These are phyloP conservation scores for Aphelinus atriplicis DNA, from an alignment of 1,140 invertebrate genomes.

Conservation along the genomic window DNA sequence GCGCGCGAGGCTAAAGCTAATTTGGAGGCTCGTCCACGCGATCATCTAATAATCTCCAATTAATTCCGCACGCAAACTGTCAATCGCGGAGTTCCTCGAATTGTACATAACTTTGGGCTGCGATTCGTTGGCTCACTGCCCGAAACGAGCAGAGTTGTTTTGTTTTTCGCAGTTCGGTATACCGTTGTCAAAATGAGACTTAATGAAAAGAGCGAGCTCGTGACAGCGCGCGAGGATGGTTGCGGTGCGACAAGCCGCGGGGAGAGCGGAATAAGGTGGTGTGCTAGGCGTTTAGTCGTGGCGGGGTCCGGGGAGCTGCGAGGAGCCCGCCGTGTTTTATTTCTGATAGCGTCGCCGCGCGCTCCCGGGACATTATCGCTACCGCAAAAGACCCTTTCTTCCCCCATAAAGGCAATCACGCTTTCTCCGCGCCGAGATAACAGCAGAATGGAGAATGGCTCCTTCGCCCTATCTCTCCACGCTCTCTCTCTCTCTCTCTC, in stretches of 20 bases:
- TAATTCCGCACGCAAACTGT: too few species aligned
- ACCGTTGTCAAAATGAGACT: too few species aligned
- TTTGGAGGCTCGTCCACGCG: too few species aligned
- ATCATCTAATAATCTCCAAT: too few species aligned
- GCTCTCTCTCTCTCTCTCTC: not conserved
- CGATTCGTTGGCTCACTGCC: too few species aligned
- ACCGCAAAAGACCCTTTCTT: slow-evolving; percentile 65
- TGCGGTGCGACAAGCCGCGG: not conserved
- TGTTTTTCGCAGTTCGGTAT: too few species aligned
- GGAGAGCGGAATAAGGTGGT: not conserved
- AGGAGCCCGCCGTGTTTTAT: slow-evolving; percentile 56
- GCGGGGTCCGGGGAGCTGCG: too few species aligned
- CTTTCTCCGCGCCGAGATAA: slow-evolving; percentile 63
- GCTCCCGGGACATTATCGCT: slow-evolving; percentile 63
- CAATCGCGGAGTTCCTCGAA: not conserved
- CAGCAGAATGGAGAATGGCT: slow-evolving; percentile 58
- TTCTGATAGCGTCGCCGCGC: slow-evolving; percentile 62
- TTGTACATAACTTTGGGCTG: not conserved
- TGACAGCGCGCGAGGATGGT: not conserved
- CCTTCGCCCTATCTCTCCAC: not conserved
- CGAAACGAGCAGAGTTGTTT: too few species aligned
- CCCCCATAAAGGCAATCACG: slow-evolving; percentile 67
- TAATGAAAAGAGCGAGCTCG: too few species aligned
- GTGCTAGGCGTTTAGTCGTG: too few species aligned
- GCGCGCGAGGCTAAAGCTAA: too few species aligned